These are phyloP conservation scores for Caloenas nicobarica DNA, from an alignment of 2,113 vertebrate genomes.

Conservation along the genomic window DNA sequence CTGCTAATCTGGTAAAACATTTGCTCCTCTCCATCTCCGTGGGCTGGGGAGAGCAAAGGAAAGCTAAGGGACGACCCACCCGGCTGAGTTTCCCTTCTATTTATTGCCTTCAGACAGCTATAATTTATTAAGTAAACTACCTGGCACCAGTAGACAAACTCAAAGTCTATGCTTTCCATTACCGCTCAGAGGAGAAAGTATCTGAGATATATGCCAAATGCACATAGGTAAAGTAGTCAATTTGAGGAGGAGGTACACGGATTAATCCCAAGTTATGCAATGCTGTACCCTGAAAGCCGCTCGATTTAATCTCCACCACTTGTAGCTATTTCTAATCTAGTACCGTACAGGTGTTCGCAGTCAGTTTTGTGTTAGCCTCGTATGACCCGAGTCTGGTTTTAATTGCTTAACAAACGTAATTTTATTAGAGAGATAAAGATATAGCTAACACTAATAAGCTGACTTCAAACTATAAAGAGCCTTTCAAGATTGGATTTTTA, in stretches of 20 bases:
- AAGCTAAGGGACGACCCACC: not conserved
- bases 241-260: constrained; percentile 48
- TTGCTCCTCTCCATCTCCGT: not conserved
- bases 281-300: constrained; percentile 13
- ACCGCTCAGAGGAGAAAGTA: constrained; percentile 54
- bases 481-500: constrained; percentile 80
- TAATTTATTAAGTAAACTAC: constrained; percentile 74
- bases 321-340: constrained; percentile 20
- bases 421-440: constrained; percentile 79
- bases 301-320: constrained; percentile 32
- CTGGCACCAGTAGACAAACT: constrained; percentile 57
- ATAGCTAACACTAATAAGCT: constrained; percentile 74
- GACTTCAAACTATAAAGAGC: constrained; percentile 74
- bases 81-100: constrained; percentile 37
- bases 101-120: constrained; percentile 47
- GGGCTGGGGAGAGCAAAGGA: constrained; percentile 17
- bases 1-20: not conserved
- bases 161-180: constrained; percentile 60
- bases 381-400: constrained; percentile 67
- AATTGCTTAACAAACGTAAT: constrained; percentile 79
- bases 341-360: constrained; percentile 54
- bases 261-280: constrained; percentile 56
- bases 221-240: constrained; percentile 65
- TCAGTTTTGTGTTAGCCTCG: constrained; percentile 47
- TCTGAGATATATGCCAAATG: constrained; percentile 48